Evolutionary conservation across 2,113 vertebrate species (phyloP).

Genomic region (Phocoena phocoena): DNA sequence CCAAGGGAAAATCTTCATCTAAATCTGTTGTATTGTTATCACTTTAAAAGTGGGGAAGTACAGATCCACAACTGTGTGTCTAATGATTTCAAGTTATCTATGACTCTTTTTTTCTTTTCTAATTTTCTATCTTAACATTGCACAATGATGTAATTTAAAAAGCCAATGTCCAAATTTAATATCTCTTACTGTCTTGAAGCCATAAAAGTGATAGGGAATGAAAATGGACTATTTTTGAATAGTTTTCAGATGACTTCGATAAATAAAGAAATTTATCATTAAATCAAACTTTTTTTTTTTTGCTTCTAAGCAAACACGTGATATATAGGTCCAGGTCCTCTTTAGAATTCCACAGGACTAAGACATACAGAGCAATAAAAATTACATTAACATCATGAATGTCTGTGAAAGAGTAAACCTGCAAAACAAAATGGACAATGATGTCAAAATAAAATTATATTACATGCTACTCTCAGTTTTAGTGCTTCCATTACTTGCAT

Average conservation of each 20-base stretch:
- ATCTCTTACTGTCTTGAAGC: background rate
- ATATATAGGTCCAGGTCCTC: background rate
- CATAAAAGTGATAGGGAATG: background rate
- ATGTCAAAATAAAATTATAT: slow-evolving; percentile 48
- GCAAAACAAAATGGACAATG: slow-evolving; percentile 44
- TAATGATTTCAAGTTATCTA: background rate
- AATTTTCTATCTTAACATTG: background rate
- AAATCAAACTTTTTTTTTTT: background rate
- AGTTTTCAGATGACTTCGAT: background rate
- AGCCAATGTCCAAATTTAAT: background rate
- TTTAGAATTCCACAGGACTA: slow-evolving; percentile 8
- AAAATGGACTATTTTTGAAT: background rate
- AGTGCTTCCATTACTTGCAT: background rate
- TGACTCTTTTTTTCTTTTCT: background rate
- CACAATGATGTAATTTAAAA: background rate
- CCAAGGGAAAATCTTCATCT: background rate
- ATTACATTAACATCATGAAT: background rate
- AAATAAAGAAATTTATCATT: background rate
- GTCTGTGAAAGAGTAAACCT: slow-evolving; percentile 13
- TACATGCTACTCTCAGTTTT: background rate
- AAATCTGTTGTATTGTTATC: background rate
- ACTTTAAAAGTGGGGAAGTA: background rate
- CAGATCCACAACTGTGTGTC: background rate
- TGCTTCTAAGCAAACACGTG: background rate
- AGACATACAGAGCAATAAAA: background rate